Evolutionary conservation across 2,113 vertebrate genomes (phyloP).

Genomic region (Centrocercus urophasianus): DNA sequence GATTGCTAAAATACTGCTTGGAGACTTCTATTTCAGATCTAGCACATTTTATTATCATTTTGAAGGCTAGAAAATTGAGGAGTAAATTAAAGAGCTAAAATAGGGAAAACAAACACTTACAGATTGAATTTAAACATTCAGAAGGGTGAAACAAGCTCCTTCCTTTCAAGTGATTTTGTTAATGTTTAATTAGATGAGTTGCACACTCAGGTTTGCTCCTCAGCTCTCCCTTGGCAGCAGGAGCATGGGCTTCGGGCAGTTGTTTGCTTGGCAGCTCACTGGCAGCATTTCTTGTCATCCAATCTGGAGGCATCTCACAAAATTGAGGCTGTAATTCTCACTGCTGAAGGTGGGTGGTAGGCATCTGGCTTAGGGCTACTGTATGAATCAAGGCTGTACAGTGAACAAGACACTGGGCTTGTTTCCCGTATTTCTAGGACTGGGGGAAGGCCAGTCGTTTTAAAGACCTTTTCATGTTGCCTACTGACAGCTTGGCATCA

Average conservation of each 20-base stretch:
- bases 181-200: constrained; percentile 53
- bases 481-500: neutral
- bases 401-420: neutral
- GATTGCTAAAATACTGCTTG: constrained; percentile 53
- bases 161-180: constrained; percentile 40
- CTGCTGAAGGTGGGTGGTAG: neutral
- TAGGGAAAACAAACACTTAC: constrained; percentile 59
- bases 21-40: constrained; percentile 61
- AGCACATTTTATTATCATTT: constrained; percentile 56
- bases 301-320: neutral
- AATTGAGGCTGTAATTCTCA: neutral
- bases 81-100: constrained; percentile 71
- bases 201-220: neutral
- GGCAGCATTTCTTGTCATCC: neutral
- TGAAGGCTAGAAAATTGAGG: constrained; percentile 54
- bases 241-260: neutral
- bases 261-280: neutral
- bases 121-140: neutral
- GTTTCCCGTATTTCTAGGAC: neutral
- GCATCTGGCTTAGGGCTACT: neutral
- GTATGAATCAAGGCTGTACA: neutral
- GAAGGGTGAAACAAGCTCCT: constrained; percentile 13
- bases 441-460: neutral
- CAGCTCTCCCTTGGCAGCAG: rapidly evolving
- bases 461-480: neutral